Conservation (phyloP, 2,888 invertebrate species). For the Elysia crispata region DNA sequence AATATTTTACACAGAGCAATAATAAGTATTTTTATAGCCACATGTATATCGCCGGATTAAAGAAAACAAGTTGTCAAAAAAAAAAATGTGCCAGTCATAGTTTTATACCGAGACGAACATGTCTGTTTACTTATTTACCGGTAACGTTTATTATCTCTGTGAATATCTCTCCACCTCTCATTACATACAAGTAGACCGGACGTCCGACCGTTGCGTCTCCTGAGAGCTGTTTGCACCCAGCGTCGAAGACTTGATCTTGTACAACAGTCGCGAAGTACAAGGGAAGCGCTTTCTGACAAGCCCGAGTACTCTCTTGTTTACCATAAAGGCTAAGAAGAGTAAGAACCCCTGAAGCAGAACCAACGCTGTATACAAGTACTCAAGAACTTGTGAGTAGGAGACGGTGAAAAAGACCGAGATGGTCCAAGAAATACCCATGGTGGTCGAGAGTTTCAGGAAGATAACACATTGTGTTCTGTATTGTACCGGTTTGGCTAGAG, state of each 20-base stretch:
- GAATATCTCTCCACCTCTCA: no score
- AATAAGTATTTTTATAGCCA: no score
- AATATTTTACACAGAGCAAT: no score
- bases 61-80: no score
- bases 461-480: slow-evolving; percentile 19
- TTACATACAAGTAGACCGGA: no score
- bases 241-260: not conserved
- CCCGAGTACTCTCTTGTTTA: slow-evolving; percentile 22
- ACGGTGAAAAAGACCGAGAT: not conserved
- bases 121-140: no score
- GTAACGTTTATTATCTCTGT: no score
- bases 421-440: slow-evolving; percentile 39
- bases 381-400: not conserved
- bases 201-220: not conserved
- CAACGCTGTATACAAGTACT: slow-evolving; percentile 6
- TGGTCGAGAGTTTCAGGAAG: slow-evolving; percentile 35
- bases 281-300: not conserved
- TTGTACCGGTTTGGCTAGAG: not conserved
- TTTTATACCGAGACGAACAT: no score
- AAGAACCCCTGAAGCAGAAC: slow-evolving; percentile 34
- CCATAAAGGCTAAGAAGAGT: slow-evolving; percentile 35
- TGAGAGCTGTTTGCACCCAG: not conserved
- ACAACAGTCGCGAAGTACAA: not conserved
- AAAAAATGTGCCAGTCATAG: no score
- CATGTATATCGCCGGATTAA: no score